Base-by-base conservation (phyloP, 2,113 vertebrate species). In the Alces alces region DNA sequence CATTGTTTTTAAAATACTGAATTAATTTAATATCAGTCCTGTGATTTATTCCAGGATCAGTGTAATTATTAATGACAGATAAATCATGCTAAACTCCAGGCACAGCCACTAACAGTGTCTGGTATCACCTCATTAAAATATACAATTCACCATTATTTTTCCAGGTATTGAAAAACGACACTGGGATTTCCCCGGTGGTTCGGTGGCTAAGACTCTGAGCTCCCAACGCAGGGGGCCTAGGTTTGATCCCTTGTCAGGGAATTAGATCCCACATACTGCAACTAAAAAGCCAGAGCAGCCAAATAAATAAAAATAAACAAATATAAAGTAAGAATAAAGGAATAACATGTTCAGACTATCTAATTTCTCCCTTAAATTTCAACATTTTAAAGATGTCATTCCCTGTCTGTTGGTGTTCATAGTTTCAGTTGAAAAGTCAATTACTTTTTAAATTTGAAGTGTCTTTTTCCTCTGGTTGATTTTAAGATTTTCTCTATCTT, bases 61-160 rank as follows among this genome's bases (percentile, higher is more conserved):
- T 50, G 0, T 94, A 95, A 92, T 90, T 90, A 84, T 88, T 89
- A 94, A 64, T 30, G 39, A 90, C 4, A 82, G 84, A 94, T 50
- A 95, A 90, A 54, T 76, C 80, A 73, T 11, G 47, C 36, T 94
- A 90, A 93, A 80, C 57, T 64, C 54, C 25, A 82, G 57, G 43
- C 12, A 27, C 57, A 52, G 66, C n/a, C 96, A 61, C 92, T 92
- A 70, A 83, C 6, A 57, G 3, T 55, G 60, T 84, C 86, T 90
- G n/a, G 23, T 58, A 88, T 64, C 30, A 39, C 30, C 19, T 93
- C 54, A 92, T 73, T 96, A 57, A 97, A 97, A 94, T 61, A 90
- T 19, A 76, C 30, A 61, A 10, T n/a, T 17, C 89, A 25, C 16
- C 33, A 88, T 80, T 66, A 7, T 64, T 87, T 87, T 39, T 90